phyloP scores from a whole-genome alignment of 2,113 vertebrate species.

The Pontoporia blainvillei region DNA sequence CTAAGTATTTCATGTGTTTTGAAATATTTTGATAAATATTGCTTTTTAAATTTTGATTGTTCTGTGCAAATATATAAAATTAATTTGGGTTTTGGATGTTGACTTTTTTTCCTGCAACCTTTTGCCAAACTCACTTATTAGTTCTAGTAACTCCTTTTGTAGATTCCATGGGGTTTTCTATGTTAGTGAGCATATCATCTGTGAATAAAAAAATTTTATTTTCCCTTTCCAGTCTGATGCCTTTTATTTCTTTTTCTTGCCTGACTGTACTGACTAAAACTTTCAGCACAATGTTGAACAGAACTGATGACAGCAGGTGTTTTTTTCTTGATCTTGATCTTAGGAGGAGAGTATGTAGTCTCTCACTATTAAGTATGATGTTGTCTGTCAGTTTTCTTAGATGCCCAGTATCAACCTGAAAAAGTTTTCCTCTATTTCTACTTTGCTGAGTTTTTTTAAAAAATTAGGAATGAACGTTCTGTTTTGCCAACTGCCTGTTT shows the following conservation, averaged over 20 bases:
- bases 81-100: neutral
- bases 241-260: neutral
- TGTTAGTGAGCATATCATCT: neutral
- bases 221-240: neutral
- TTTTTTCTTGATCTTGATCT: neutral
- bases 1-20: neutral
- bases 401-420: neutral
- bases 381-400: neutral
- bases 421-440: neutral
- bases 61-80: neutral
- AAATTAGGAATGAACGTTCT: neutral
- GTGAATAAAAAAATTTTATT: neutral
- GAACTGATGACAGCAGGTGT: neutral
- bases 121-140: neutral
- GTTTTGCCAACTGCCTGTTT: neutral
- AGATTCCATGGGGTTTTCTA: neutral
- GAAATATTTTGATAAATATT: neutral
- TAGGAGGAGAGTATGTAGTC: neutral
- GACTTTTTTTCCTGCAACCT: neutral
- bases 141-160: neutral
- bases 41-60: neutral
- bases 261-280: neutral
- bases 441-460: neutral
- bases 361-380: neutral
- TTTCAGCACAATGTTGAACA: neutral